Evolutionary conservation across 2,888 invertebrate genomes (phyloP).

Genomic region (Acanthosoma haemorrhoidale): DNA sequence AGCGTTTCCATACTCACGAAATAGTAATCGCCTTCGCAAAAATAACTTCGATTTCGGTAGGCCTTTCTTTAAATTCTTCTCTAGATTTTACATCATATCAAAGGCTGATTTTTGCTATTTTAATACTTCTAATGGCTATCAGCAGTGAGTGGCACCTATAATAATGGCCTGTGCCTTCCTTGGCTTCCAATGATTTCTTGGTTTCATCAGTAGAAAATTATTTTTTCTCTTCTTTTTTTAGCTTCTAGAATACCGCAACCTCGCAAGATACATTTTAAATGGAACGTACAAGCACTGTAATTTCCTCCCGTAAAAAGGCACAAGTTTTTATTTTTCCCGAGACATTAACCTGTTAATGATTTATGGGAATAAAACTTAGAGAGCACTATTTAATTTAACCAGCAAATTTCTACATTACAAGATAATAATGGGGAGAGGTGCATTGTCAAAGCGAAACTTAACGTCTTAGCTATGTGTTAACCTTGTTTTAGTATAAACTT

Average conservation of each 20-base stretch:
- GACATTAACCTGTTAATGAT: too few relatives aligned
- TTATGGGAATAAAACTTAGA: too few relatives aligned
- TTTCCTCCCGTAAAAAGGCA: neutral
- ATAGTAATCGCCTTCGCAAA: conserved; percentile 11
- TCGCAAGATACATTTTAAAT: neutral
- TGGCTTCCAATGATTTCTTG: conserved; percentile 12
- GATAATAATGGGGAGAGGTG: too few relatives aligned
- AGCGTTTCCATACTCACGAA: neutral
- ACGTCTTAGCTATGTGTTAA: too few relatives aligned
- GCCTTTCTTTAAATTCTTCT: neutral
- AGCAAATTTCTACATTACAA: too few relatives aligned
- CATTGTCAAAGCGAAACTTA: too few relatives aligned
- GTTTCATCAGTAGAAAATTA: too few relatives aligned
- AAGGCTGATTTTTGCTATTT: neutral
- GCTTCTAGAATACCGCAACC: neutral
- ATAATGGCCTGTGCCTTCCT: conserved; percentile 15
- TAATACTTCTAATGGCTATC: neutral
- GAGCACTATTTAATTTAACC: too few relatives aligned
- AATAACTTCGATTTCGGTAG: conserved; percentile 5
- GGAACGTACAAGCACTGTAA: neutral
- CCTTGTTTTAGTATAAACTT: too few relatives aligned
- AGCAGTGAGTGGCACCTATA: neutral
- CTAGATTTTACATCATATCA: conserved; percentile 11
- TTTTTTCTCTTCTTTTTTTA: too few relatives aligned
- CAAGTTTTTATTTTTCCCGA: too few relatives aligned